phyloP scores from a whole-genome alignment of 1,140 invertebrate genomes.

The Lasaia peninsularis region DNA sequence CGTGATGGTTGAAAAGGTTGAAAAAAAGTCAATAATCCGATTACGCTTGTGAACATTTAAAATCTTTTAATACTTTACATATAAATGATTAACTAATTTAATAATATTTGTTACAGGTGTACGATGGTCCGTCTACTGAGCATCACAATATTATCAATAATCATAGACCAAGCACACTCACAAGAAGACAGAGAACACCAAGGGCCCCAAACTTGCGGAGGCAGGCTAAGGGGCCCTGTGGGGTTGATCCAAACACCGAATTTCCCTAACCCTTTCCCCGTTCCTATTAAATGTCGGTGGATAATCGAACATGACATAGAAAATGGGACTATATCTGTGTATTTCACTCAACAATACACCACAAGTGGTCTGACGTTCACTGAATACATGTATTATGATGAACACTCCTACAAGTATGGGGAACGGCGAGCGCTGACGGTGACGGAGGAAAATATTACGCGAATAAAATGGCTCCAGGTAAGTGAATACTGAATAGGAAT shows the following conservation, averaged over 20 bases:
- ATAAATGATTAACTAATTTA: not conserved
- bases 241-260: conserved; percentile 89
- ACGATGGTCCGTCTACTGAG: conserved; percentile 43
- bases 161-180: conserved; percentile 38
- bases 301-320: conserved; percentile 86
- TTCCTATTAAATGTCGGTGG: conserved; percentile 91
- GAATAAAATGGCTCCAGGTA: conserved; percentile 82
- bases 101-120: conserved; percentile 54
- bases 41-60: too few species aligned
- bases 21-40: too few species aligned
- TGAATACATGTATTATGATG: conserved; percentile 89
- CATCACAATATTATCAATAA: conserved; percentile 50
- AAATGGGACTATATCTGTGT: conserved; percentile 86
- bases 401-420: conserved; percentile 80
- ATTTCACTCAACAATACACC: conserved; percentile 92
- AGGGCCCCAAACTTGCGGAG: conserved; percentile 78
- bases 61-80: too few species aligned
- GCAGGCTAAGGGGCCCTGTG: conserved; percentile 78
- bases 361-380: conserved; percentile 88
- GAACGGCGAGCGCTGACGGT: conserved; percentile 79
- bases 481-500: conserved; percentile 44
- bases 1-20: too few species aligned
- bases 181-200: conserved; percentile 45
- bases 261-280: conserved; percentile 87
- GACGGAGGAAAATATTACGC: conserved; percentile 85